Base-by-base conservation (phyloP, 2,113 vertebrate genomes). In the Butorides virescens region DNA sequence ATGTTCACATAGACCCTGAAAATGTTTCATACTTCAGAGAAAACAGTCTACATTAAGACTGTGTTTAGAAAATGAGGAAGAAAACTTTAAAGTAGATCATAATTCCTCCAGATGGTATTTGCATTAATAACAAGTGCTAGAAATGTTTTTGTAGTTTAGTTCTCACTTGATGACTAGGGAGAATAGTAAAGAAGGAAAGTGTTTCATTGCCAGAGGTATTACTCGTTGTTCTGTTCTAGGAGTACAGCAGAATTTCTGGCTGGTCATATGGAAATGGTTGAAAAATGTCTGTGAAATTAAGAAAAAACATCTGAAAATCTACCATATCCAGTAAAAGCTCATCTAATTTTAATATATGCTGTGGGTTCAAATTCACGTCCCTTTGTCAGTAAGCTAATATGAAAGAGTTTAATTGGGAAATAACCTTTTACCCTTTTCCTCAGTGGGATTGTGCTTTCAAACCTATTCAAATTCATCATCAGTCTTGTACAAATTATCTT, bases 381-480 rank as follows among this genome's bases (percentile, higher is more conserved):
- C 74, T 95, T 95, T 84, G 44, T 81, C 89, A 81, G 44, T 93
- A 93, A 90, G 52, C 25, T 65, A 52, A 92, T 89, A n/a, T 53
- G 39, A 75, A 86, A 76, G 59, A 65, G 44, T 91, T 96, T 95
- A 92, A 90, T 50, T 94, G 68, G 86, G 89, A 96, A 97, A 84
- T 95, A 79, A 79, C 37, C 50, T 91, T 66, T 62, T 89, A 86
- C 63, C 26, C n/a, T 87, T 92, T 93, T 89, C 56, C 86, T 95
- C 78, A 86, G 44, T 90, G 85, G 76, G 55, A 85, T 19, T 67
- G 67, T 86, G 83, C 68, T 97, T 97, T 90, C 65, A 96, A 91
- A 94, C 50, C 50, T 46, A 30, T 66, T 81, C 92, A 92, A 95
- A 96, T 93, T 95, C 32, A n/a, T 95, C 93, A 65, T 93, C 79